Evolutionary conservation across 1,140 invertebrate species (phyloP).

Genomic region (Drepana arcuata): DNA sequence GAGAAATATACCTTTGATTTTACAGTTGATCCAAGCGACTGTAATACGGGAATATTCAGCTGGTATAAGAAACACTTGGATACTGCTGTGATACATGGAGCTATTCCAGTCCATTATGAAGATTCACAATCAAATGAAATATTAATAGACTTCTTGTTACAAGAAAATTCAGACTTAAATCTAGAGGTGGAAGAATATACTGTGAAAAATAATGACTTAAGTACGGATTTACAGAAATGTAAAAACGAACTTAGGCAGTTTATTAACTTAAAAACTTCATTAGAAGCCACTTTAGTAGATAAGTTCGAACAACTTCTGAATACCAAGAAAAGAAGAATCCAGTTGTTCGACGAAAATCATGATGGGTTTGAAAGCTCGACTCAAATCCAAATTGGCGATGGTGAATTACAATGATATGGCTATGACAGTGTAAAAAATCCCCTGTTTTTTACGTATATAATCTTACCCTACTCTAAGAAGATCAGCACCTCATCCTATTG

Average conservation of each 20-base stretch:
- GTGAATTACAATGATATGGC: too few relatives aligned
- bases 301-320: slow-evolving; percentile 51
- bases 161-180: slow-evolving; percentile 29
- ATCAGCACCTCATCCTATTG: too few relatives aligned
- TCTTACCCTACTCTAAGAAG: too few relatives aligned
- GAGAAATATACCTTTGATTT: slow-evolving; percentile 29
- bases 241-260: slow-evolving; percentile 36
- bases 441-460: too few relatives aligned
- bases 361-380: slow-evolving; percentile 16
- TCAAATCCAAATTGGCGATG: slow-evolving; percentile 9
- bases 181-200: slow-evolving; percentile 16
- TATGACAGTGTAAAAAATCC: too few relatives aligned
- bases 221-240: slow-evolving; percentile 24
- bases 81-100: slow-evolving; percentile 30
- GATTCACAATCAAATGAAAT: slow-evolving; percentile 19
- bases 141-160: slow-evolving; percentile 36
- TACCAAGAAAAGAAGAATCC: slow-evolving; percentile 46
- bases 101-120: slow-evolving; percentile 23
- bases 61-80: slow-evolving; percentile 42
- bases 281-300: slow-evolving; percentile 41
- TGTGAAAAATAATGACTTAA: slow-evolving; percentile 21
- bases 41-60: slow-evolving; percentile 22
- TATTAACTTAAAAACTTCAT: slow-evolving; percentile 30
- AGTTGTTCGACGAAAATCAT: slow-evolving; percentile 32
- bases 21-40: slow-evolving; percentile 5